These are phyloP conservation scores for Malurus elegans DNA, from an alignment of 2,113 vertebrate species.

Conservation along the genomic window DNA sequence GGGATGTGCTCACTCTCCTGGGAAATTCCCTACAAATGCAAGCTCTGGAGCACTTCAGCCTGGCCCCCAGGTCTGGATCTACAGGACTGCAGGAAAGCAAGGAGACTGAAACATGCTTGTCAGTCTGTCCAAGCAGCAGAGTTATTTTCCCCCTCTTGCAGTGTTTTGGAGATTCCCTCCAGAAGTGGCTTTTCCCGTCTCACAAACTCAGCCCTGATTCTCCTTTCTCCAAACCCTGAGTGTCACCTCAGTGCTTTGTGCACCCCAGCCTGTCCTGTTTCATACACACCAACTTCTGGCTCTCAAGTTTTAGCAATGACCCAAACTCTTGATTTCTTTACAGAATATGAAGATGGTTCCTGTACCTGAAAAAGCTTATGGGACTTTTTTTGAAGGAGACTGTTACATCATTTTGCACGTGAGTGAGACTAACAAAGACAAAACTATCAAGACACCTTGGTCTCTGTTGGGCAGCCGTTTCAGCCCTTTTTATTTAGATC, in stretches of 20 bases:
- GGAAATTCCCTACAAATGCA: not conserved
- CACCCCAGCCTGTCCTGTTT: not conserved
- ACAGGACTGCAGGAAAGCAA: not conserved
- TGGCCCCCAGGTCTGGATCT: not conserved
- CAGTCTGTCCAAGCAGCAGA: not conserved
- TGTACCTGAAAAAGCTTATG: constrained; percentile 78
- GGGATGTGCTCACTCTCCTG: not conserved
- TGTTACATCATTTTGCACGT: constrained; percentile 85
- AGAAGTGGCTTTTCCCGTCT: not conserved
- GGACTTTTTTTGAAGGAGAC: constrained; percentile 90
- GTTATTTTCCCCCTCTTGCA: not conserved
- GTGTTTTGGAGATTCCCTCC: not conserved
- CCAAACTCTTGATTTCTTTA: not conserved
- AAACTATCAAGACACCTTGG: no score
- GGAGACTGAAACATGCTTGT: not conserved
- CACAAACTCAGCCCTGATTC: not conserved
- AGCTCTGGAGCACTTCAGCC: not conserved
- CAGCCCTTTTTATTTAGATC: not conserved
- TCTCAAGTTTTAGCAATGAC: not conserved
- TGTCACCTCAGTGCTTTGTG: not conserved
- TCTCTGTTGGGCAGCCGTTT: not conserved
- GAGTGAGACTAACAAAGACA: constrained; percentile 49
- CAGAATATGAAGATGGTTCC: constrained; percentile 88
- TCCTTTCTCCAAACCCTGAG: not conserved
- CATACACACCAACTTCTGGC: not conserved